Base-by-base conservation (phyloP, 2,888 invertebrate genomes). In the Phaedon cochleariae region DNA sequence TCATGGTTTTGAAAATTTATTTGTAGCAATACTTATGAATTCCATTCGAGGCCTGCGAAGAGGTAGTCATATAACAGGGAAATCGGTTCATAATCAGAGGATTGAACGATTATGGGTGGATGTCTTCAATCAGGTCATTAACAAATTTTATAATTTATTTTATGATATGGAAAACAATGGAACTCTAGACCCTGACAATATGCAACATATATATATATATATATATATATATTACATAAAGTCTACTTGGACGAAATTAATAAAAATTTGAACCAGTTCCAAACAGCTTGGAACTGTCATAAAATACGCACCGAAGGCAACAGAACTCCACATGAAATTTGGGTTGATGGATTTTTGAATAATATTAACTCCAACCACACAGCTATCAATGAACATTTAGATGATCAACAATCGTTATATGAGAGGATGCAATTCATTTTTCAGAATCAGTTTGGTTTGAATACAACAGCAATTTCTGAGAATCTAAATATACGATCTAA, bases 1-100 rank as follows among this genome's bases (percentile, higher is more conserved):
- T 57, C 62, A 62, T 34, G 62, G 62, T 10, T 62, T 58, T 41
- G 62, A 62, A 48, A 62, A 62, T 12, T 15, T 48, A 20, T 62
- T 62, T 9, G 62, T 62, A 22, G 62, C 62, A 10, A 5, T 58
- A 15, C 22, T 62, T 12, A 62, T 62, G 62, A 62, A 62, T 20
- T n/a, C 20, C 20, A 2, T 62, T n/a, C 2, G 62, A 15, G 58
- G 58, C n/a, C n/a, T 62, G 15, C 12, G 26, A 18, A 26, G 57
- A 58, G 57, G 57, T 12, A 62, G 62, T 49, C 62, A 62, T 20
- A 62, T 58, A 18, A 58, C 62, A 18, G 48, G 48, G 7, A 48
- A 17, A 17, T 9, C 18, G 9, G 48, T 48, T 15, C 48, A 48
- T 48, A 48, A 48, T 17, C 48, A 48, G 15, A 48, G 48, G 20